A percentile compares a stretch with the other conserved stretches of the same genome.
These are phyloP conservation scores for Orthonychiurus folsomi DNA, from an alignment of 2,888 invertebrate genomes.

Conservation along the genomic window DNA sequence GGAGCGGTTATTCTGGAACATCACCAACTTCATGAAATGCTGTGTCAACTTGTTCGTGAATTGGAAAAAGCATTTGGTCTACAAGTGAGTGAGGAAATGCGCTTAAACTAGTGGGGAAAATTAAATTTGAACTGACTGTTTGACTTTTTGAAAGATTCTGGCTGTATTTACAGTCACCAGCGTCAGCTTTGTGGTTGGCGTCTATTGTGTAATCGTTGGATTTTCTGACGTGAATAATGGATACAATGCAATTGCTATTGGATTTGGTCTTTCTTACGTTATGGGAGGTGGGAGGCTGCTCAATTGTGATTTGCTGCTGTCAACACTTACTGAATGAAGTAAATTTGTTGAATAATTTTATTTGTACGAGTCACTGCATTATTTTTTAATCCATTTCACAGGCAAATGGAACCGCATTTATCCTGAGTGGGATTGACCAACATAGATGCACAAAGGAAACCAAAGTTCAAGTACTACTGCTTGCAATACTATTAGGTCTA, in stretches of 20 bases:
- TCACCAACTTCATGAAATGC: background rate
- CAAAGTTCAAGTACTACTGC: background rate
- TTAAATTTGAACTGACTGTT: too few species aligned
- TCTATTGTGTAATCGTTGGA: constrained; percentile 1
- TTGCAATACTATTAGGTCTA: too few species aligned
- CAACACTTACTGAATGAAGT: background rate
- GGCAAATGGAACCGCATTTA: background rate
- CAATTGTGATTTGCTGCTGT: background rate
- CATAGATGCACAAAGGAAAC: background rate
- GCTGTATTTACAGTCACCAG: background rate
- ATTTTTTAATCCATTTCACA: too few species aligned
- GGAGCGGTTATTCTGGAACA: too few species aligned
- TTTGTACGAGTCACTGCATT: too few species aligned
- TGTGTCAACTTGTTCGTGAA: background rate
- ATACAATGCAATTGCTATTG: background rate
- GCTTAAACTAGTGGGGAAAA: too few species aligned
- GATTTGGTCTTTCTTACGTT: background rate
- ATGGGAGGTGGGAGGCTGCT: background rate
- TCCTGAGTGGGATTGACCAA: background rate
- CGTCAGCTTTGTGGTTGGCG: background rate
- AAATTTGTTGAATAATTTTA: too few species aligned
- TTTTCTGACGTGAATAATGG: background rate
- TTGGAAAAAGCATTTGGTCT: background rate
- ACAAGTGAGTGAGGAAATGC: too few species aligned
- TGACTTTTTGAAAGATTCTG: too few species aligned